phyloP scores from a whole-genome alignment of 2,888 invertebrate genomes.

The Pseudococcus longispinus region DNA sequence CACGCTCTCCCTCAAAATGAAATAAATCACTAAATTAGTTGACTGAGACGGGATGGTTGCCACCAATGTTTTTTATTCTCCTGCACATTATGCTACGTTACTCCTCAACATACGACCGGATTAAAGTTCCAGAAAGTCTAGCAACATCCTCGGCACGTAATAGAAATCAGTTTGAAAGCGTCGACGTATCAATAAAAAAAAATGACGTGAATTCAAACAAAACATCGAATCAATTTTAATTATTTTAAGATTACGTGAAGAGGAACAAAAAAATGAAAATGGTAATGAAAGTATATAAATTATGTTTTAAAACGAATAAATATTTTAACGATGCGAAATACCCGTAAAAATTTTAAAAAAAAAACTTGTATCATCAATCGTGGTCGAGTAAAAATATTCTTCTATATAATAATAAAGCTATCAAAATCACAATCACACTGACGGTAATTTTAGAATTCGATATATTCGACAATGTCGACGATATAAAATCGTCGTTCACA shows the following conservation, averaged over 20 bases:
- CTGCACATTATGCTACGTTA: no score
- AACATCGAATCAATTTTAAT: constrained; percentile 34
- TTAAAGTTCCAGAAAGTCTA: no score
- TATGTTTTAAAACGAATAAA: neutral
- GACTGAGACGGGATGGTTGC: no score
- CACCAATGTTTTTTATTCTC: no score
- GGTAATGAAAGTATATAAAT: constrained; percentile 30
- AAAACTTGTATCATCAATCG: neutral
- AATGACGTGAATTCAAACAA: neutral
- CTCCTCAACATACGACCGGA: no score
- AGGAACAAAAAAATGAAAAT: constrained; percentile 30
- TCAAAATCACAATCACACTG: constrained; percentile 38
- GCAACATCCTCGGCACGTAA: no score
- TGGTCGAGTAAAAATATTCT: constrained; percentile 45
- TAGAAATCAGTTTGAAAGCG: neutral
- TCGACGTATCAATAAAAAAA: neutral
- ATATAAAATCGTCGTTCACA: neutral
- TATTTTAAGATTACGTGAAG: neutral
- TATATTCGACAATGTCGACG: constrained; percentile 17
- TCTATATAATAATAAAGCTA: constrained; percentile 45
- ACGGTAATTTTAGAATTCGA: constrained; percentile 44
- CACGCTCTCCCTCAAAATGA: no score
- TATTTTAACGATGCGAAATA: neutral
- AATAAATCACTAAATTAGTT: no score
- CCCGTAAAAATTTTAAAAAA: neutral